Evolutionary conservation across 2,797 vertebrate genomes (phyloP).

Genomic region (Helicolenus hilgendorfi): DNA sequence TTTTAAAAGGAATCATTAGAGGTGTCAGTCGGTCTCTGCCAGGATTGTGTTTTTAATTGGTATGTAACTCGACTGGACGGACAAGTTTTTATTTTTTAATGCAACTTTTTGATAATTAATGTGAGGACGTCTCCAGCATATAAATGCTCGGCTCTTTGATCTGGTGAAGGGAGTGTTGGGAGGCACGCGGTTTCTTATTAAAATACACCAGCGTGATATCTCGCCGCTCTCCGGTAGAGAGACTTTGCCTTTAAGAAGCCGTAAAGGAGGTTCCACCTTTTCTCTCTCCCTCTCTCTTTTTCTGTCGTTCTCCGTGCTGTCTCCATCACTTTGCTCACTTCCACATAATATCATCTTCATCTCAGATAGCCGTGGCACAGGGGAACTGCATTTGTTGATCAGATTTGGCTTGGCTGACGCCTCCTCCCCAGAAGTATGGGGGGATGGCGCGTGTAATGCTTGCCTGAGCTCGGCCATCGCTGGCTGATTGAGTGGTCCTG

Average conservation of each 20-base stretch:
- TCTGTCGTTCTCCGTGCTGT: conserved; percentile 79
- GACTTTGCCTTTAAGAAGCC: conserved; percentile 78
- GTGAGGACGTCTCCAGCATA: conserved; percentile 60
- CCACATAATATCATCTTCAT: conserved; percentile 98
- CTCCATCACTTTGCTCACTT: conserved; percentile 96
- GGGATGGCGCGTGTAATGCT: conserved; percentile 92
- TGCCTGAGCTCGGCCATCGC: conserved; percentile 82
- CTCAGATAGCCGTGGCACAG: conserved; percentile 95
- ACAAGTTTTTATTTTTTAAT: conserved; percentile 66
- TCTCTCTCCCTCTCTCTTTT: conserved; percentile 70
- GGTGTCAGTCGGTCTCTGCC: conserved; percentile 64
- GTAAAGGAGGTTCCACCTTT: conserved; percentile 90
- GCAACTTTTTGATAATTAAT: conserved; percentile 77
- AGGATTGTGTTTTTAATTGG: conserved; percentile 83
- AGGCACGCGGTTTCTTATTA: conserved; percentile 62
- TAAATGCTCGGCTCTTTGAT: conserved; percentile 72
- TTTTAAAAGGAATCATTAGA: conserved; percentile 68
- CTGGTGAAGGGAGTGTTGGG: conserved; percentile 52
- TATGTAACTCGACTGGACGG: conserved; percentile 68
- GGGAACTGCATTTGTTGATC: conserved; percentile 97
- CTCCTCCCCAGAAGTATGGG: conserved; percentile 92
- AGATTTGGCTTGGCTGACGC: conserved; percentile 96
- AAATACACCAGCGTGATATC: conserved; percentile 56
- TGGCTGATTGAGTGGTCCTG: conserved; percentile 97
- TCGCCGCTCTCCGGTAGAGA: conserved; percentile 63